phyloP scores from a whole-genome alignment of 2,113 vertebrate genomes.

The Osmerus mordax region DNA sequence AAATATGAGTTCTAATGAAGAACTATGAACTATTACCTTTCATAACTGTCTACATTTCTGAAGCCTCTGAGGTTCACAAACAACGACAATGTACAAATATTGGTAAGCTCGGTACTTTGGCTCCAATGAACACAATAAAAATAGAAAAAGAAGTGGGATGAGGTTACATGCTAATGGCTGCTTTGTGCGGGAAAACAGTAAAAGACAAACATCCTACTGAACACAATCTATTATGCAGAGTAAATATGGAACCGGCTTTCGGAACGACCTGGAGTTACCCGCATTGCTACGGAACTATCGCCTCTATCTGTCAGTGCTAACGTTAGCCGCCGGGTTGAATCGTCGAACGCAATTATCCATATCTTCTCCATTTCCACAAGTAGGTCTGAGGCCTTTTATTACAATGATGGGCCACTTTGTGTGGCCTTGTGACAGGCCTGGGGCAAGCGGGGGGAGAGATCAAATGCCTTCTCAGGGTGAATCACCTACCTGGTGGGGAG shows the following conservation, averaged over 20 bases:
- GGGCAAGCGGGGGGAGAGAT: no score
- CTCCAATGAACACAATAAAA: neutral
- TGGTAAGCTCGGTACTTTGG: neutral
- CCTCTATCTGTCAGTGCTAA: neutral
- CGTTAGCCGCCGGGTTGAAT: neutral
- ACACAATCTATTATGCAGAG: conserved; percentile 11
- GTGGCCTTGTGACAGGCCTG: neutral
- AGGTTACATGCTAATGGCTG: neutral
- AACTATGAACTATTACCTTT: no score
- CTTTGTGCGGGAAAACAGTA: conserved; percentile 7
- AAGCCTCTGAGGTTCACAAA: no score
- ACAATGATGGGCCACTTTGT: neutral
- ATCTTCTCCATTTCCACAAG: neutral
- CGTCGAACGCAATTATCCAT: neutral
- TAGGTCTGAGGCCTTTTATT: neutral
- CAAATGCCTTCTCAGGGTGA: neutral
- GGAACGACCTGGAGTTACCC: conserved; percentile 1
- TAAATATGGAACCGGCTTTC: conserved; percentile 15
- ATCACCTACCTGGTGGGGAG: conserved; percentile 58
- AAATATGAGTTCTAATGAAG: no score
- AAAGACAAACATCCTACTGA: conserved; percentile 36
- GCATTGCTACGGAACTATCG: conserved; percentile 19
- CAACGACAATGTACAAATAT: no score
- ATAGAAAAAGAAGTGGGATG: neutral
- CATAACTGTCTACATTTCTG: no score